Evolutionary conservation across 2,797 vertebrate species (phyloP).

Genomic region (Sebastolobus alascanus): DNA sequence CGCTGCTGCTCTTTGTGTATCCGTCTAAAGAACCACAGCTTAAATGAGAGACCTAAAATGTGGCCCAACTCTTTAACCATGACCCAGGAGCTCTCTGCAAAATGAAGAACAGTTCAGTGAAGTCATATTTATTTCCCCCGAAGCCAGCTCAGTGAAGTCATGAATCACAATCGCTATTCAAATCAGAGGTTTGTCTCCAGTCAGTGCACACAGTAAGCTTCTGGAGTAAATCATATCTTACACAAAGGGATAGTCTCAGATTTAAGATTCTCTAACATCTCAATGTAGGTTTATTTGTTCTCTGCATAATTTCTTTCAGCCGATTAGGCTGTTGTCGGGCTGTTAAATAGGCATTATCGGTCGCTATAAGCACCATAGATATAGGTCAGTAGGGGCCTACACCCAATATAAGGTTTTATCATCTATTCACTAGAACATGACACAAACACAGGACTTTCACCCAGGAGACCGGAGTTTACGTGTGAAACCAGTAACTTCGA

Average conservation of each 20-base stretch:
- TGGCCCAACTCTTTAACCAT: slow-evolving; percentile 18
- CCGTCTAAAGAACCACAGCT: slow-evolving; percentile 6
- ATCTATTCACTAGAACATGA: no score
- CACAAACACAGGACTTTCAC: no score
- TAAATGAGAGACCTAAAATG: slow-evolving; percentile 21
- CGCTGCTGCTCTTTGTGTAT: slow-evolving; percentile 21
- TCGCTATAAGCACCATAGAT: no score
- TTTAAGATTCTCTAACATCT: neutral
- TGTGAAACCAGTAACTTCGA: no score
- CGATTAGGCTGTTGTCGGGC: no score
- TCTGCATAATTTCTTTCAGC: neutral
- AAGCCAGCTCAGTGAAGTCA: slow-evolving; percentile 4
- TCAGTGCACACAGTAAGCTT: slow-evolving; percentile 17
- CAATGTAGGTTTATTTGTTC: neutral
- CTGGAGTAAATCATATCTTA: slow-evolving; percentile 24
- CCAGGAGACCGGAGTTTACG: no score
- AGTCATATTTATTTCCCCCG: slow-evolving; percentile 42
- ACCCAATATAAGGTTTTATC: no score
- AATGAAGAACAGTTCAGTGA: slow-evolving; percentile 37
- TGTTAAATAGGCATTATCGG: no score
- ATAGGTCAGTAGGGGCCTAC: no score
- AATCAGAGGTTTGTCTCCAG: slow-evolving; percentile 32
- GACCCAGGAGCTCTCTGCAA: slow-evolving; percentile 32
- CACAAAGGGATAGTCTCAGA: neutral
- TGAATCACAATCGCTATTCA: slow-evolving; percentile 46